These are phyloP conservation scores for Physocephala rufipes DNA, from an alignment of 2,888 invertebrate genomes.

Conservation along the genomic window DNA sequence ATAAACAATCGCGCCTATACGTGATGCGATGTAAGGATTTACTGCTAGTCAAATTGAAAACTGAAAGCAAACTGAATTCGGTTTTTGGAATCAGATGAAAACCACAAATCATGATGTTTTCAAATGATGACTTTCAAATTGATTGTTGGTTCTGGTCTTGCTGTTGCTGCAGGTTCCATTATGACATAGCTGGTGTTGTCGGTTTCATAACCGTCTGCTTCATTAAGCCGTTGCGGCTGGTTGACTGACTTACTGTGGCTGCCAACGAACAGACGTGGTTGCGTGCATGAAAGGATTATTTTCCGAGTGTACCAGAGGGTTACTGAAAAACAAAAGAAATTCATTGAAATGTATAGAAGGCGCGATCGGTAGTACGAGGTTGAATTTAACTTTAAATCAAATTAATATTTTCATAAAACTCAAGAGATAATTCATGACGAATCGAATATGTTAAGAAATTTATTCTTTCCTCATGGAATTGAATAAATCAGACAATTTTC, in stretches of 20 bases:
- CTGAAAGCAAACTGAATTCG: conserved; percentile 23
- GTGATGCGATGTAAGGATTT: background rate
- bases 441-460: background rate
- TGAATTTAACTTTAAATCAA: too few relatives aligned
- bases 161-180: conserved; percentile 33
- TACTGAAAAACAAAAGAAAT: background rate
- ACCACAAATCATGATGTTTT: conserved; percentile 39
- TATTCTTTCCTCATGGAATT: too few relatives aligned
- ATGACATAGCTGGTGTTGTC: conserved; percentile 15
- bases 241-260: conserved; percentile 1
- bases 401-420: too few relatives aligned
- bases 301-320: background rate
- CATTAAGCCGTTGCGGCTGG: background rate
- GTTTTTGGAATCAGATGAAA: conserved; percentile 45
- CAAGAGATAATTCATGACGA: too few relatives aligned
- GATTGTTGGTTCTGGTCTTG: conserved; percentile 34
- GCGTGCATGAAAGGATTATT: conserved; percentile 22
- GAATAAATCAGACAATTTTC: too few relatives aligned
- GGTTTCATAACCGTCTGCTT: background rate
- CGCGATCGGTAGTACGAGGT: too few relatives aligned
- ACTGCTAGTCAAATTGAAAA: conserved; percentile 7
- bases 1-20: too few relatives aligned
- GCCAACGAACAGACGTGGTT: conserved; percentile 25
- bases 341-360: background rate
- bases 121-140: conserved; percentile 39